These are phyloP conservation scores for Crotophaga sulcirostris DNA, from an alignment of 2,113 vertebrate species.

Conservation along the genomic window DNA sequence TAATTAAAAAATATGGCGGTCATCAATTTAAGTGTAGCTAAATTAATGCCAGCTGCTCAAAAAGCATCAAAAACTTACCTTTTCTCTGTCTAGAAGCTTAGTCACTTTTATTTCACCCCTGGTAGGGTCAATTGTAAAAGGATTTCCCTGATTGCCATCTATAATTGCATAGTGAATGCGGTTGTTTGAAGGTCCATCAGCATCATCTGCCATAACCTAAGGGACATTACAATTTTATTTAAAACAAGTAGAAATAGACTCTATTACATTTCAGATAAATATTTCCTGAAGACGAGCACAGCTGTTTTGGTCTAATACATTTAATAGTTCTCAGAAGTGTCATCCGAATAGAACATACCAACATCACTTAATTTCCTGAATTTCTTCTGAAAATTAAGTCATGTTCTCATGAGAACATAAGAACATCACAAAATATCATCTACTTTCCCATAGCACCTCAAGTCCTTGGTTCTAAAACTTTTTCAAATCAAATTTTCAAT, in stretches of 20 bases:
- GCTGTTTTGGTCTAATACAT: background rate
- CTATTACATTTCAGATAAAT: background rate
- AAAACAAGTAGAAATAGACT: background rate
- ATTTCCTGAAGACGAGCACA: background rate
- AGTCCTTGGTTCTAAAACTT: background rate
- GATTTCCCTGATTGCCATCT: constrained; percentile 91
- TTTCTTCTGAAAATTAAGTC: background rate
- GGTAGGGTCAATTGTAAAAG: constrained; percentile 88
- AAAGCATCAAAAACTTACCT: constrained; percentile 69
- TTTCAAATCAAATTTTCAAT: background rate
- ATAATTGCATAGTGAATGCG: constrained; percentile 87
- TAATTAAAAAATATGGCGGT: background rate
- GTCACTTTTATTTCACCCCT: constrained; percentile 91
- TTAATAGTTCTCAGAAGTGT: constrained; percentile 3
- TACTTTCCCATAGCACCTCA: background rate
- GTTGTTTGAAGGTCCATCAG: constrained; percentile 87
- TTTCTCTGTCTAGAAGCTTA: constrained; percentile 91
- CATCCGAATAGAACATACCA: background rate
- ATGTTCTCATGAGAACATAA: background rate
- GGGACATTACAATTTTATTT: background rate
- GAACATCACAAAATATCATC: background rate
- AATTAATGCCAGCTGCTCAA: background rate
- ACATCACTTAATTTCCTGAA: background rate
- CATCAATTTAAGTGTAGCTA: background rate
- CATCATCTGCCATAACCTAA: constrained; percentile 92